phyloP scores from a whole-genome alignment of 2,888 invertebrate genomes.

The Meghimatium bilineatum region DNA sequence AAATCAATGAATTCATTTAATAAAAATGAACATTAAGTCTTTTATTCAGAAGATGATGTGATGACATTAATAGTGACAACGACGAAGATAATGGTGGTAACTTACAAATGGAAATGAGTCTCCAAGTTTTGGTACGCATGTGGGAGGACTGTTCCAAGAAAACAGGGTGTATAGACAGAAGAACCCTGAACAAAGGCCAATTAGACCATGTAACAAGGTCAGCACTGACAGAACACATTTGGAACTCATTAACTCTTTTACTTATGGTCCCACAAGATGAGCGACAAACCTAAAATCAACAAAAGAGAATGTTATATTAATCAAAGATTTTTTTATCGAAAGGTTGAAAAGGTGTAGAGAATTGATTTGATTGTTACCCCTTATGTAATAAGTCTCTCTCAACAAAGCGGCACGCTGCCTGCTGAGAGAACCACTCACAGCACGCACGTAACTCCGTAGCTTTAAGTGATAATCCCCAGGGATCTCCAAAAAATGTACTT shows the following conservation, averaged over 20 bases:
- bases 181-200: constrained; percentile 19
- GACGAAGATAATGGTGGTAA: background rate
- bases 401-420: too few relatives aligned
- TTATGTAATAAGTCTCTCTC: too few relatives aligned
- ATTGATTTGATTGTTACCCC: too few relatives aligned
- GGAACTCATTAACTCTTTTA: background rate
- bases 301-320: background rate
- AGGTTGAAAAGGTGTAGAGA: too few relatives aligned
- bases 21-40: too few relatives aligned
- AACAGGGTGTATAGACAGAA: constrained; percentile 23
- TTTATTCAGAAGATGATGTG: background rate
- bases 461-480: too few relatives aligned
- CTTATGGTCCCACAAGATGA: background rate
- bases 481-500: too few relatives aligned
- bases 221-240: constrained; percentile 3
- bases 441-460: too few relatives aligned
- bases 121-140: constrained; percentile 23
- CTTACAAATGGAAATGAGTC: constrained; percentile 13
- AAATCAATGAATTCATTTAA: too few relatives aligned
- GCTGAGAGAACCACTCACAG: too few relatives aligned
- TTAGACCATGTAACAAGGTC: constrained; percentile 17
- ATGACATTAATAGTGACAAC: background rate
- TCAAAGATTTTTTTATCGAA: background rate
- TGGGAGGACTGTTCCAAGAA: background rate
- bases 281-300: background rate